Percentiles rank a stretch among this genome's conserved stretches.
phyloP scores from a whole-genome alignment of 2,113 vertebrate genomes.

The Spea multiplicata region DNA sequence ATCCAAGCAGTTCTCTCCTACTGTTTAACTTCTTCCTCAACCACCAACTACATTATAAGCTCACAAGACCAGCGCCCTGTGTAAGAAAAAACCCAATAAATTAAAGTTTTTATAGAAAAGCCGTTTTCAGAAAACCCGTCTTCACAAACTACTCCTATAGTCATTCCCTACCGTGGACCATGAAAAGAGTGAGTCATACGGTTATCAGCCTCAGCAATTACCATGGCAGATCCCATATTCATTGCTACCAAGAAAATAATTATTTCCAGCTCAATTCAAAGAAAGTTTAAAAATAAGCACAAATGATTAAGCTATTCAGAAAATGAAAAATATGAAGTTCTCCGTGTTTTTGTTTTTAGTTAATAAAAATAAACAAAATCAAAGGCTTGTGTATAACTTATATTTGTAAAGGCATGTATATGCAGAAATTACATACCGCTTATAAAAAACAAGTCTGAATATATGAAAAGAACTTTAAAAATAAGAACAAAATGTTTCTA shows the following conservation, averaged over 20 bases:
- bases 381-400: neutral
- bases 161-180: neutral
- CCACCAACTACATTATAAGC: too few species aligned
- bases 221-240: constrained; percentile 8
- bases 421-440: neutral
- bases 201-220: constrained; percentile 15
- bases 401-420: neutral
- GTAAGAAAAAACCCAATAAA: neutral
- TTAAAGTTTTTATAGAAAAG: neutral
- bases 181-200: constrained; percentile 15
- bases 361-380: neutral
- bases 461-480: neutral
- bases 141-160: neutral
- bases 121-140: neutral
- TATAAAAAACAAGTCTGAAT: neutral
- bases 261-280: constrained; percentile 33
- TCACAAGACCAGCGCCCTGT: too few species aligned
- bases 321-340: constrained; percentile 1
- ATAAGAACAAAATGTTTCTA: neutral
- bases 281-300: constrained; percentile 19
- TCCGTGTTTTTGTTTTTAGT: neutral
- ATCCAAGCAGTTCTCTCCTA: too few species aligned
- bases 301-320: constrained; percentile 11
- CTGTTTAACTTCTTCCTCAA: too few species aligned
- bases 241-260: constrained; percentile 21